A percentile compares a stretch with the other conserved stretches of the same genome.
Conservation (phyloP, 2,113 vertebrate species). For the Trochalopteron elliotii region DNA sequence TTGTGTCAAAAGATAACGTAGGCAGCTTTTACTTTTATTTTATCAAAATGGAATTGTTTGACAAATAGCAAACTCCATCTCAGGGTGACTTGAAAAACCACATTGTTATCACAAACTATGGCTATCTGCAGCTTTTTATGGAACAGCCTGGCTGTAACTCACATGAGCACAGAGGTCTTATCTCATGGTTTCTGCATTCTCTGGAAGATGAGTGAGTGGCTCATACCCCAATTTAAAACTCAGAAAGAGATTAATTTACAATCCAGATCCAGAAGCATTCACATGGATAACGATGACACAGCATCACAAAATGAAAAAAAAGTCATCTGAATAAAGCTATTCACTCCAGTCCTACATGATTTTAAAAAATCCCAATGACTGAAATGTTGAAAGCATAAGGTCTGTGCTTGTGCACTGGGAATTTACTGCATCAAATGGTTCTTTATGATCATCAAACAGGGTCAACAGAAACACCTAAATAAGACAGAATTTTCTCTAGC, state of each 20-base stretch:
- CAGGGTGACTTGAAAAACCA: neutral
- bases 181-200: neutral
- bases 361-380: neutral
- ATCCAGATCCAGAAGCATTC: neutral
- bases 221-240: neutral
- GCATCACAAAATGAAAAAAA: neutral
- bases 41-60: neutral
- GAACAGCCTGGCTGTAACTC: neutral
- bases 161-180: neutral
- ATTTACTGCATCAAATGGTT: neutral
- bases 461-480: neutral
- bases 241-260: conserved; percentile 7
- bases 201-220: neutral
- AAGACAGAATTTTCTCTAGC: neutral
- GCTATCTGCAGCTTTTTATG: neutral
- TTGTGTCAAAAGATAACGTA: neutral
- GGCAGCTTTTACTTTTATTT: neutral
- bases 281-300: neutral
- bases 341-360: neutral
- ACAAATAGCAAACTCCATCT: neutral
- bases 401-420: neutral
- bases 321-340: neutral
- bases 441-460: neutral
- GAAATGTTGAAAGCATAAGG: neutral
- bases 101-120: neutral